These are phyloP conservation scores for Ceratitis capitata DNA, from an alignment of 1,140 invertebrate species.

Conservation along the genomic window DNA sequence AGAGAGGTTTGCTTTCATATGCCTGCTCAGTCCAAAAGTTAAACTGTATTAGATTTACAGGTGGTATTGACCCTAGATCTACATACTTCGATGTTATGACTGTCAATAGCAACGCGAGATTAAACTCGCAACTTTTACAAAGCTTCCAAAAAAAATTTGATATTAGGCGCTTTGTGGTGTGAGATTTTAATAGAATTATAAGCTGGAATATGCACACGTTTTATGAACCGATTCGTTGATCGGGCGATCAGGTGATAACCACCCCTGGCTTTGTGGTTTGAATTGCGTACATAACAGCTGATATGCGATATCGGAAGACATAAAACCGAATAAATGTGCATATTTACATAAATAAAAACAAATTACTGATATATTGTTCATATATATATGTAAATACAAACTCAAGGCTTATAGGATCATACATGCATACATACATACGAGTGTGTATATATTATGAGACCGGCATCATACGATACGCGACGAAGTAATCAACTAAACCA, in stretches of 20 bases:
- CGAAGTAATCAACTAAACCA: neutral
- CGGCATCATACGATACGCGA: neutral
- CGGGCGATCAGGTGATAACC: neutral
- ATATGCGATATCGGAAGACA: neutral
- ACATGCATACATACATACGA: neutral
- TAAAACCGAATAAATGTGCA: neutral
- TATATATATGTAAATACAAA: neutral
- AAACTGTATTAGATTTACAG: too few relatives aligned
- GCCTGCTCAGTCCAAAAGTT: too few relatives aligned
- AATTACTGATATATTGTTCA: neutral
- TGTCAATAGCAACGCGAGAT: too few relatives aligned
- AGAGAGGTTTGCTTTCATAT: too few relatives aligned
- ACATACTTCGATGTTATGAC: too few relatives aligned
- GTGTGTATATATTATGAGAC: neutral
- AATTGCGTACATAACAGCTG: neutral
- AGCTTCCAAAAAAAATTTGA: too few relatives aligned
- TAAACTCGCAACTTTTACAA: too few relatives aligned
- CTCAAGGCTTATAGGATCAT: neutral
- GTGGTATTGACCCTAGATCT: too few relatives aligned
- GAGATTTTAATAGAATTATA: too few relatives aligned
- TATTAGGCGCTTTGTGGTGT: too few relatives aligned
- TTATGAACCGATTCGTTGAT: neutral
- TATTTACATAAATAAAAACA: neutral
- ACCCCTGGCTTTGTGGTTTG: neutral
- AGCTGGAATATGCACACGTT: too few relatives aligned